A percentile compares a stretch with the other conserved stretches of the same genome.
Conservation (phyloP, 2,888 invertebrate genomes). For the Lepidocyrtinus sp. region DNA sequence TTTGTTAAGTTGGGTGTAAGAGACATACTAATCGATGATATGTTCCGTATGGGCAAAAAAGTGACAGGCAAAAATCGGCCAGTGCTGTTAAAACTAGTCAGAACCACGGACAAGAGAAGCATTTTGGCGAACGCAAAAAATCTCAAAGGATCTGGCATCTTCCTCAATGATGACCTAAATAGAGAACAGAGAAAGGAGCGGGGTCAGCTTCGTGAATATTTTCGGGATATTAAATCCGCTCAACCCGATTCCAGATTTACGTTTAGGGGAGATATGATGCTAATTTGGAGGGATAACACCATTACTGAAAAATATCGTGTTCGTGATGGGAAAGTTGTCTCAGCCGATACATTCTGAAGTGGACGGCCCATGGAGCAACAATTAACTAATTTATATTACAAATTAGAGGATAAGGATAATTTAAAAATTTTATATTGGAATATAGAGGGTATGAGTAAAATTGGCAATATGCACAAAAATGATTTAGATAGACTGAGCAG, state of each 20-base stretch:
- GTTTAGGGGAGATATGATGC: constrained; percentile 1
- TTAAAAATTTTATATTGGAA: constrained; percentile 26
- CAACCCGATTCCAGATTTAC: neutral
- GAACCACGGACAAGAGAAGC: constrained; percentile 18
- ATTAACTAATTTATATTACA: neutral
- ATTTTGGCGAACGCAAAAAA: neutral
- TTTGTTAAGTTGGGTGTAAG: neutral
- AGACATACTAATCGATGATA: constrained; percentile 7
- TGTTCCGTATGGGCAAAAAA: constrained; percentile 19
- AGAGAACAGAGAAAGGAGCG: constrained; percentile 9
- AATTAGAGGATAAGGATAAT: neutral
- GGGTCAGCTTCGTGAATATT: neutral
- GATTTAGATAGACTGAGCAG: constrained; percentile 15
- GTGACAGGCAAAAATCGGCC: neutral
- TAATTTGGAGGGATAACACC: neutral
- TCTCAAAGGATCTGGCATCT: constrained; percentile 20
- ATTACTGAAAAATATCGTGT: neutral
- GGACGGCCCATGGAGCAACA: constrained; percentile 10
- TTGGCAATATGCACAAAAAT: neutral
- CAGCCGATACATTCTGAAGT: neutral
- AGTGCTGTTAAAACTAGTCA: constrained; percentile 1
- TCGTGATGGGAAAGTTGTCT: neutral
- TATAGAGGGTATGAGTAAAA: constrained; percentile 25
- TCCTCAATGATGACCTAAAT: constrained; percentile 37
- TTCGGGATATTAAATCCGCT: constrained; percentile 16